Conservation (phyloP, 2,888 invertebrate genomes). For the Nephrotoma flavescens region DNA sequence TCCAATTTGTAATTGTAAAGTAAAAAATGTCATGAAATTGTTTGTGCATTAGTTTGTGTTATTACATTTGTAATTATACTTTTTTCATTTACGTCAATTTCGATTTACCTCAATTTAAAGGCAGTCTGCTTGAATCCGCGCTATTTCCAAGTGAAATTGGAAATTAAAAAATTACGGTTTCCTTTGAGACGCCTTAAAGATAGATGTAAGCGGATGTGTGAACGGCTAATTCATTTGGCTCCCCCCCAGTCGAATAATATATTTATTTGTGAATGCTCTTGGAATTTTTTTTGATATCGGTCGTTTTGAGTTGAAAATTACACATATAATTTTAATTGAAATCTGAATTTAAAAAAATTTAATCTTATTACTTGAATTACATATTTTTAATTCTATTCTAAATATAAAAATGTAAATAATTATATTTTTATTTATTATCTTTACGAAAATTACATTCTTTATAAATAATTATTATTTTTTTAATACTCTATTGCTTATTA, state of each 20-base stretch:
- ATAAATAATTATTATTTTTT: background rate
- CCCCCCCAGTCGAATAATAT: background rate
- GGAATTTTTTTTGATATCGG: background rate
- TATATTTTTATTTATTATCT: background rate
- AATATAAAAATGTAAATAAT: background rate
- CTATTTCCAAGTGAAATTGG: background rate
- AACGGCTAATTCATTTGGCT: background rate
- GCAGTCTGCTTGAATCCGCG: background rate
- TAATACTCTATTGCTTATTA: background rate
- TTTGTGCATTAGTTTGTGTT: constrained; percentile 27
- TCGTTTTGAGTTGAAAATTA: background rate
- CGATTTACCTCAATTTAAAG: background rate
- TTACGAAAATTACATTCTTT: background rate
- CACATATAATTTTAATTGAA: background rate
- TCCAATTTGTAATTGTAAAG: constrained; percentile 52
- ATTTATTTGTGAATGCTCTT: background rate
- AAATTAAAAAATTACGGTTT: background rate
- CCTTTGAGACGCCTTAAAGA: background rate
- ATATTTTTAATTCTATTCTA: background rate
- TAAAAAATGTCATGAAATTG: constrained; percentile 48
- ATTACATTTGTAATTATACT: background rate
- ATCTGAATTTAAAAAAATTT: background rate
- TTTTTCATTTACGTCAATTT: background rate
- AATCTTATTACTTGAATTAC: background rate
- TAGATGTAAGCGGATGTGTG: no score